A percentile compares a stretch with the other conserved stretches of the same genome.
phyloP scores from a whole-genome alignment of 1,140 invertebrate species.

The Drosophila repletoides region DNA sequence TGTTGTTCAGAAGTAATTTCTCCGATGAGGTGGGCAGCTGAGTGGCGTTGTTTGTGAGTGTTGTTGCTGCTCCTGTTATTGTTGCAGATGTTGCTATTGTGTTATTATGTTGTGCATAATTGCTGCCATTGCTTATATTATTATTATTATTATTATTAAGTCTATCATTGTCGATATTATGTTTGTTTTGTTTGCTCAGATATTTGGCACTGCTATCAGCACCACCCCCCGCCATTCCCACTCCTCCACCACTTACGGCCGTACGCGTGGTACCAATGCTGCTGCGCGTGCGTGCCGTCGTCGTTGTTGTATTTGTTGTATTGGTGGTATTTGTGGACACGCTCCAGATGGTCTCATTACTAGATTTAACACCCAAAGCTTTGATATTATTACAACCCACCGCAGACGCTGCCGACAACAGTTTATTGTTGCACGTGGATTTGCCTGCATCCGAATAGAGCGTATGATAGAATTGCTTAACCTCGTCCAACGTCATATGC shows the following conservation, averaged over 20 bases:
- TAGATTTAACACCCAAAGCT: constrained; percentile 58
- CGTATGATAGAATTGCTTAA: constrained; percentile 90
- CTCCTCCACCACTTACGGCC: constrained; percentile 78
- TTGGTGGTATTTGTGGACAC: constrained; percentile 56
- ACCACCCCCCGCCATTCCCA: constrained; percentile 49
- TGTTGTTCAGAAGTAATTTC: constrained; percentile 16
- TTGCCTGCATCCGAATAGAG: constrained; percentile 86
- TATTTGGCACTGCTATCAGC: constrained; percentile 71
- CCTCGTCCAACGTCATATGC: constrained; percentile 93
- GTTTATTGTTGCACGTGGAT: constrained; percentile 18
- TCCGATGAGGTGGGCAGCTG: constrained; percentile 16
- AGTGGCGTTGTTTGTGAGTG: constrained; percentile 15
- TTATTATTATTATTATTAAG: constrained; percentile 77
- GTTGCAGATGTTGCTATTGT: constrained; percentile 27
- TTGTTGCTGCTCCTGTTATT: constrained; percentile 18
- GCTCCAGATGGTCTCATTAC: constrained; percentile 76
- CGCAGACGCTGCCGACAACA: neutral
- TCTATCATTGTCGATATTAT: constrained; percentile 81
- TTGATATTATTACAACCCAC: constrained; percentile 3
- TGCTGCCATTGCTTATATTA: constrained; percentile 21
- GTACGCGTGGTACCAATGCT: constrained; percentile 50
- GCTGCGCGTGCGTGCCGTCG: constrained; percentile 61
- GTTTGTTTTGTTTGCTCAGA: constrained; percentile 69
- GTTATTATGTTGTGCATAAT: constrained; percentile 23
- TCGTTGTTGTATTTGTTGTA: constrained; percentile 42